Conservation (phyloP, 2,113 vertebrate genomes). For the Ochotona princeps region DNA sequence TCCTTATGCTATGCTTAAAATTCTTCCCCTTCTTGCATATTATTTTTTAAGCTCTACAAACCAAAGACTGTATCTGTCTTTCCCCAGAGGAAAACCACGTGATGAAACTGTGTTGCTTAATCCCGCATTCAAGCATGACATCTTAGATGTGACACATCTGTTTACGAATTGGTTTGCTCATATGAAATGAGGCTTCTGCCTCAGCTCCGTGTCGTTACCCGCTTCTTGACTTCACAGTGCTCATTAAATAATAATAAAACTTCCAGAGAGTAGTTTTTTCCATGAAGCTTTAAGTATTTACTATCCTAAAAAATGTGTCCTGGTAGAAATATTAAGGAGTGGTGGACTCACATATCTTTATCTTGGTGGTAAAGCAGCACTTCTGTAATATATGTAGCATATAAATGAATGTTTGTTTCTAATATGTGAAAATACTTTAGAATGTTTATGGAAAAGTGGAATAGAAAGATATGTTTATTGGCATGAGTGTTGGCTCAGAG, state of each 20-base stretch:
- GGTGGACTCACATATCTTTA: background rate
- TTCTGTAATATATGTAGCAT: background rate
- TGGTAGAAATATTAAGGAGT: conserved; percentile 58
- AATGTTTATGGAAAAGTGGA: no score
- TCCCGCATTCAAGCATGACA: background rate
- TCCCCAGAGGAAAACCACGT: background rate
- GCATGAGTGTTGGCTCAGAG: no score
- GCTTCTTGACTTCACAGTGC: background rate
- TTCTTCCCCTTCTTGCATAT: background rate
- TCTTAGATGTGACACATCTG: background rate
- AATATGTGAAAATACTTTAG: no score
- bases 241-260: conserved; percentile 60
- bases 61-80: background rate
- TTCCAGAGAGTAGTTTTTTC: conserved; percentile 16
- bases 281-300: conserved; percentile 55
- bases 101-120: background rate
- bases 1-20: background rate
- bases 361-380: conserved; percentile 31
- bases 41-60: background rate
- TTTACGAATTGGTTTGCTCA: background rate
- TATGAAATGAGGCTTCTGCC: conserved; percentile 23
- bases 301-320: conserved; percentile 62
- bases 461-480: no score
- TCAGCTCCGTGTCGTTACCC: background rate
- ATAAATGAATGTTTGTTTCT: background rate